Percentiles rank a stretch among this genome's conserved stretches.
These are phyloP conservation scores for Drosophila paucipuncta DNA, from an alignment of 2,888 invertebrate genomes.

Conservation along the genomic window DNA sequence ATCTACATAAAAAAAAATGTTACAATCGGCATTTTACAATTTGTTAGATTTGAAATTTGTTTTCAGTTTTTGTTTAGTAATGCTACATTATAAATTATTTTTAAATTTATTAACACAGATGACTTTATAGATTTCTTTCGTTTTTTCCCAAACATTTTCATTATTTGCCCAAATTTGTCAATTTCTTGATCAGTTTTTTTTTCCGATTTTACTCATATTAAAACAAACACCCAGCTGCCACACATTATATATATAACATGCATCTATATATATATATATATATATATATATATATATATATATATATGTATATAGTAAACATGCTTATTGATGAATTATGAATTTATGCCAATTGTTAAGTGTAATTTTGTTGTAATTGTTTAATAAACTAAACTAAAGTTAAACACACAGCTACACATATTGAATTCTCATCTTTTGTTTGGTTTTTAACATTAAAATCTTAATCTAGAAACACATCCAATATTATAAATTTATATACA, in stretches of 20 bases:
- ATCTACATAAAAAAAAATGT: constrained; percentile 20
- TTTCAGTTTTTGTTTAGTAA: constrained; percentile 54
- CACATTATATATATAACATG: not conserved
- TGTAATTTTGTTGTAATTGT: constrained; percentile 43
- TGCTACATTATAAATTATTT: constrained; percentile 80
- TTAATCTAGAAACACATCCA: constrained; percentile 79
- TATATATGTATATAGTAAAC: constrained; percentile 7
- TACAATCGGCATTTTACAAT: constrained; percentile 31
- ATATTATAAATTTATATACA: constrained; percentile 73
- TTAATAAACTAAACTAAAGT: constrained; percentile 68
- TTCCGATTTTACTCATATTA: constrained; percentile 5
- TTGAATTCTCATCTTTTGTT: constrained; percentile 62
- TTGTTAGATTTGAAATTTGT: constrained; percentile 37
- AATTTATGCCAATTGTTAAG: constrained; percentile 49
- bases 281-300: not conserved
- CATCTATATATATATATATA: not conserved
- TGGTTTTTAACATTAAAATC: constrained; percentile 75
- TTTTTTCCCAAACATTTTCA: constrained; percentile 62
- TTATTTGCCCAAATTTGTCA: constrained; percentile 52
- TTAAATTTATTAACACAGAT: constrained; percentile 85
- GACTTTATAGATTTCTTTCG: constrained; percentile 82
- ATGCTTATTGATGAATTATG: constrained; percentile 35
- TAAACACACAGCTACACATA: constrained; percentile 81
- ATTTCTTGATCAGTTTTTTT: constrained; percentile 16
- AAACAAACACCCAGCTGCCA: not conserved